phyloP scores from a whole-genome alignment of 2,888 invertebrate species.

The Asteroscopus sphinx region DNA sequence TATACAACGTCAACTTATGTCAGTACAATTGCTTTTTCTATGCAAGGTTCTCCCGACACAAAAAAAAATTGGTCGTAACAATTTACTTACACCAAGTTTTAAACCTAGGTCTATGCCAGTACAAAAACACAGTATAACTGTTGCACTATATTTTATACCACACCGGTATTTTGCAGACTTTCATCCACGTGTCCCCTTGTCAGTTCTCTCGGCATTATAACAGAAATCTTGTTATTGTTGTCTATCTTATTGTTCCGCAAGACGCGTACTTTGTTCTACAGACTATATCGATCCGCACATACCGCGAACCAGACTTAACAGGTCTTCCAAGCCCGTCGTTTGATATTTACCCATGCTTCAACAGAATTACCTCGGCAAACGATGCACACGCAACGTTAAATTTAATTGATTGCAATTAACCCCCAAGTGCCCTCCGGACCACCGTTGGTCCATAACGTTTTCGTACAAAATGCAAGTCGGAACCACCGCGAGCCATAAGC shows the following conservation, averaged over 20 bases:
- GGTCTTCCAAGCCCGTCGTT: neutral
- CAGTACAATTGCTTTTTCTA: slow-evolving; percentile 19
- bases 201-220: slow-evolving; percentile 10
- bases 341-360: neutral
- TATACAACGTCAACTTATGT: slow-evolving; percentile 44
- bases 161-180: slow-evolving; percentile 20
- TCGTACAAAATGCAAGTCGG: too few species aligned
- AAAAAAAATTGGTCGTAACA: slow-evolving; percentile 15
- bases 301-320: neutral
- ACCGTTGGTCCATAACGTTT: too few species aligned
- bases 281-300: neutral
- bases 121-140: slow-evolving; percentile 8
- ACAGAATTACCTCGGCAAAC: neutral
- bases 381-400: too few species aligned
- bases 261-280: slow-evolving; percentile 18
- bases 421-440: too few species aligned
- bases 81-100: slow-evolving; percentile 15
- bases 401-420: too few species aligned
- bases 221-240: slow-evolving; percentile 8
- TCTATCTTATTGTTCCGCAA: slow-evolving; percentile 25
- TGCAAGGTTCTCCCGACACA: slow-evolving; percentile 8
- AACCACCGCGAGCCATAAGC: too few species aligned
- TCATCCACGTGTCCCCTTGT: slow-evolving; percentile 14
- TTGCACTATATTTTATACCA: slow-evolving; percentile 32
- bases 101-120: slow-evolving; percentile 5